Conservation (phyloP, 2,888 invertebrate species). For the Brachyopa scutellaris region DNA sequence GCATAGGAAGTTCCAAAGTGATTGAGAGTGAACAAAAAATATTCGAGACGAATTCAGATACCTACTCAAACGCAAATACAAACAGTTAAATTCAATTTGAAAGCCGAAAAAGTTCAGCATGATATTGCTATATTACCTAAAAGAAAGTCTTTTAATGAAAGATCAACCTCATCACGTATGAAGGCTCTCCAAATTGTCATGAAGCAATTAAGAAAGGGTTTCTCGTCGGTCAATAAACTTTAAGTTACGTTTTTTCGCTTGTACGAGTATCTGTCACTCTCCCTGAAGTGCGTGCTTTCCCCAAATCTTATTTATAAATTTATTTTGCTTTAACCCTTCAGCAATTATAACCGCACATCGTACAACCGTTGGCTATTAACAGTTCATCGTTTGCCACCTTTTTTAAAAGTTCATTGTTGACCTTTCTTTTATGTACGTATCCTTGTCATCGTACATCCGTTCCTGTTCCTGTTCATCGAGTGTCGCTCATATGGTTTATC, state of each 20-base stretch:
- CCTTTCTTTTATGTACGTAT: not conserved
- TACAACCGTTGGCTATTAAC: not conserved
- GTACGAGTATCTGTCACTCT: too few species aligned
- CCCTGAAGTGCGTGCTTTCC: not conserved
- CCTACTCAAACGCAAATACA: too few species aligned
- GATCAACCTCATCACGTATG: constrained; percentile 13
- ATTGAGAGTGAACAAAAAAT: too few species aligned
- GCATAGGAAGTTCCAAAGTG: too few species aligned
- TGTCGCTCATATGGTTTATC: constrained; percentile 26
- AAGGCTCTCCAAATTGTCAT: not conserved
- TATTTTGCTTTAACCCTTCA: not conserved
- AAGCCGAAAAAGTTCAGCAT: not conserved
- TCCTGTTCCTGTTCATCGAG: constrained; percentile 16
- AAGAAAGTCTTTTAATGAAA: not conserved
- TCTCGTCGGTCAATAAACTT: not conserved
- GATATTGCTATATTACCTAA: not conserved
- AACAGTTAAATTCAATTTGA: too few species aligned
- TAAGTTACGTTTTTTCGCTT: not conserved
- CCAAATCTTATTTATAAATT: not conserved
- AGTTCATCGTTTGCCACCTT: constrained; percentile 2
- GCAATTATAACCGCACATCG: not conserved
- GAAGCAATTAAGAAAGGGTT: not conserved
- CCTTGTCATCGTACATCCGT: too few species aligned
- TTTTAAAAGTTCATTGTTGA: constrained; percentile 7
- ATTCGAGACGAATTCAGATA: too few species aligned